Conservation (phyloP, 1,140 invertebrate species). For the Bombus consobrinus region DNA sequence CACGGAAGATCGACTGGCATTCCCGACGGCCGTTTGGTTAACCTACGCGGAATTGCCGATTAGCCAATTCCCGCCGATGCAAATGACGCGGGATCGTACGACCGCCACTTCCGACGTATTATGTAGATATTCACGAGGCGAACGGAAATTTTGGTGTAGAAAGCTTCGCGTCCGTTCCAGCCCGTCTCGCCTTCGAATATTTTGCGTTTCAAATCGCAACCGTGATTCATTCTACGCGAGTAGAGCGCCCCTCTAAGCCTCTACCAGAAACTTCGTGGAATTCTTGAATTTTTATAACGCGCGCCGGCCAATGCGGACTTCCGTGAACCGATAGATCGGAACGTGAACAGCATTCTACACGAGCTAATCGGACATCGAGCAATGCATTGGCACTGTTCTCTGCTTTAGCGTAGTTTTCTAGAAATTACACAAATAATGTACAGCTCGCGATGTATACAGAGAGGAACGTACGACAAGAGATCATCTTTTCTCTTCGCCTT, state of each 20-base stretch:
- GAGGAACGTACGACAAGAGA: too few species aligned
- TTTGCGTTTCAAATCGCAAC: conserved; percentile 31
- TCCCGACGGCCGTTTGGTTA: conserved; percentile 9
- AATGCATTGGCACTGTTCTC: not conserved
- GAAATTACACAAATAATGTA: not conserved
- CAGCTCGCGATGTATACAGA: not conserved
- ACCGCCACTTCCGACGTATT: conserved; percentile 49
- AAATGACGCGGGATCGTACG: conserved; percentile 44
- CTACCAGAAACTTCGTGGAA: conserved; percentile 27
- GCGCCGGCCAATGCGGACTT: not conserved
- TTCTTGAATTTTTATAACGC: conserved; percentile 42
- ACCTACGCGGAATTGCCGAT: conserved; percentile 41
- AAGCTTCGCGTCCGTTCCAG: conserved; percentile 10
- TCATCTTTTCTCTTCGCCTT: not conserved
- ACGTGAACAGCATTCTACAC: conserved; percentile 14
- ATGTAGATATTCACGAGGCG: conserved; percentile 19
- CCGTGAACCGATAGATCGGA: conserved; percentile 30
- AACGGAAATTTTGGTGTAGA: conserved; percentile 45
- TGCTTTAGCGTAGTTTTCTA: not conserved
- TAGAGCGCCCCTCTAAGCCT: not conserved
- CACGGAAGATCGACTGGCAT: conserved; percentile 47
- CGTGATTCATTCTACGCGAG: conserved; percentile 29
- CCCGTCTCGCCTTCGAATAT: not conserved
- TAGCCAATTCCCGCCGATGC: conserved; percentile 45
- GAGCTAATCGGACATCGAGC: not conserved